phyloP scores from a whole-genome alignment of 2,113 vertebrate species.

The Albula glossodonta region DNA sequence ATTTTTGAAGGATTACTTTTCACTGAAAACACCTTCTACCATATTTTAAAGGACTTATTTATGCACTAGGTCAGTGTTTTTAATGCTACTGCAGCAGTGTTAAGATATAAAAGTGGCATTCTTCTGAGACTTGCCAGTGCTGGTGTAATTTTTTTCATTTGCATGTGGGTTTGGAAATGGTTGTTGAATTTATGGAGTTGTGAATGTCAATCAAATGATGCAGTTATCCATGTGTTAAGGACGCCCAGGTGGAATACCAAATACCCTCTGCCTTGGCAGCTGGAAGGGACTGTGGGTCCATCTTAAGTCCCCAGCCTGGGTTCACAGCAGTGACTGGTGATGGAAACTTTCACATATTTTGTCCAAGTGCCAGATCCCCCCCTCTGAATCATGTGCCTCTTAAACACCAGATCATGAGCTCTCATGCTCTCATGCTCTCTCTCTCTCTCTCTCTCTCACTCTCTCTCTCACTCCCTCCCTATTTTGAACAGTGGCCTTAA shows the following conservation, averaged over 20 bases:
- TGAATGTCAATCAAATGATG: no score
- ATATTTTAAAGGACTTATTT: no score
- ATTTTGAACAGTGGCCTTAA: background rate
- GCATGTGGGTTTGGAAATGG: no score
- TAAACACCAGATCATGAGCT: constrained; percentile 35
- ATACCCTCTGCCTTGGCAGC: constrained; percentile 29
- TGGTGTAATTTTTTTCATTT: no score
- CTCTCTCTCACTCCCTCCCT: no score
- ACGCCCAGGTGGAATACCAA: constrained; percentile 26
- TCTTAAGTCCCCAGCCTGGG: constrained; percentile 32
- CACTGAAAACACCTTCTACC: constrained; percentile 10
- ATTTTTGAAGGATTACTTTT: constrained; percentile 2
- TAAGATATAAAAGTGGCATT: no score
- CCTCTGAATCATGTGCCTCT: constrained; percentile 37
- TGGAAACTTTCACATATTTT: constrained; percentile 26
- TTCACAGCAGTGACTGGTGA: constrained; percentile 32
- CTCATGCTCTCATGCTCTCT: background rate
- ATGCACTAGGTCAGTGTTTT: no score
- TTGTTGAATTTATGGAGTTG: no score
- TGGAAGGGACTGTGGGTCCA: constrained; percentile 31
- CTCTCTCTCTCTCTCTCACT: background rate
- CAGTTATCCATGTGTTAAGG: constrained; percentile 15
- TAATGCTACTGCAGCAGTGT: no score
- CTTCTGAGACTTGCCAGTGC: no score
- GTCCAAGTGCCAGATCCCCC: constrained; percentile 32